phyloP scores from a whole-genome alignment of 1,140 invertebrate species.

The Aphelinus certus region DNA sequence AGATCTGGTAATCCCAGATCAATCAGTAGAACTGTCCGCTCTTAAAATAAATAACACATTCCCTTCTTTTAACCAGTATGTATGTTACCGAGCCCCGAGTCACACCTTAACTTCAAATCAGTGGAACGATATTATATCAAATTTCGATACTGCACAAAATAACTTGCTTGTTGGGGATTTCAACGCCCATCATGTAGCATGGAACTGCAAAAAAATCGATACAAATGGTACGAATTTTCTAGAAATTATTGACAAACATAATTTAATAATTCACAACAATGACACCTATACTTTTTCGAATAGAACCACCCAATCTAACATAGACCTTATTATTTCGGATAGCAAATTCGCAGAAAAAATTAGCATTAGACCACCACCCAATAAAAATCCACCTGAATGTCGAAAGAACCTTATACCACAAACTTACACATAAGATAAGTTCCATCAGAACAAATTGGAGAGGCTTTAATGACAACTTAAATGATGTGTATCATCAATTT shows the following conservation, averaged over 20 bases:
- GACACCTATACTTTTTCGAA: not conserved
- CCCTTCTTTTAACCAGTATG: not conserved
- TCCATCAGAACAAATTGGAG: conserved; percentile 5
- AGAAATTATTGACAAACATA: not conserved
- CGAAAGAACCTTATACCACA: not conserved
- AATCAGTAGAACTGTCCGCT: not conserved
- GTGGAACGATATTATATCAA: not conserved
- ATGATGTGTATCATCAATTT: conserved; percentile 3
- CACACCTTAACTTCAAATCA: not conserved
- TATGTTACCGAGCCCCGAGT: not conserved
- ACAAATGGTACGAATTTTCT: conserved; percentile 1
- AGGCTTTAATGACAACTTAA: not conserved
- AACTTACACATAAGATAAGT: not conserved
- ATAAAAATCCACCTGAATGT: not conserved
- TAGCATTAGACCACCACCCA: not conserved
- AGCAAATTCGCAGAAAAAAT: not conserved
- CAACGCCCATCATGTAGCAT: conserved; percentile 2
- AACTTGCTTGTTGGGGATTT: conserved; percentile 12
- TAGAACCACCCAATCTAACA: not conserved
- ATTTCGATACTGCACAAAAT: not conserved
- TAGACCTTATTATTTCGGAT: conserved; percentile 1
- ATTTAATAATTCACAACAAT: conserved; percentile 13
- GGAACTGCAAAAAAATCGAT: conserved; percentile 8
- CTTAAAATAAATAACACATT: not conserved
- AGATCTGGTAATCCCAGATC: not conserved